phyloP scores from a whole-genome alignment of 2,888 invertebrate species.

The Omphaloscelis lunosa region DNA sequence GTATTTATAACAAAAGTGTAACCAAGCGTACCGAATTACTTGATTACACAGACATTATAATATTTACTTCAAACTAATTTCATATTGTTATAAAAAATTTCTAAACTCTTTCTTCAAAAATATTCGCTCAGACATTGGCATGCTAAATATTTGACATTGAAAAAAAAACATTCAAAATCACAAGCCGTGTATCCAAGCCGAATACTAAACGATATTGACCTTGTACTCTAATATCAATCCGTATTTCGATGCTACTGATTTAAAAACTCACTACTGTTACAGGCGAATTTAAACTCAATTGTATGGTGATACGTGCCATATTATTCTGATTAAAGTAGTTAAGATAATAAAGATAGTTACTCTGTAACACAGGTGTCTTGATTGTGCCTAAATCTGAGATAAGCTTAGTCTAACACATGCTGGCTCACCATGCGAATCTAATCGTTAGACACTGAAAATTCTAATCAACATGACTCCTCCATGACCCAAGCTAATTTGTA shows the following conservation, averaged over 20 bases:
- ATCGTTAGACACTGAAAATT: background rate
- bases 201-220: constrained; percentile 33
- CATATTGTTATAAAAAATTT: background rate
- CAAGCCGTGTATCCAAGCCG: background rate
- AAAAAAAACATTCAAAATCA: background rate
- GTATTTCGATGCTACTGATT: constrained; percentile 25
- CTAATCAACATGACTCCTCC: background rate
- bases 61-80: too few species aligned
- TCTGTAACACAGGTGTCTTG: constrained; percentile 41
- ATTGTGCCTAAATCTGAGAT: constrained; percentile 35
- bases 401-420: constrained; percentile 3
- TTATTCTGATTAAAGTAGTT: background rate
- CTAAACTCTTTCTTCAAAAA: background rate
- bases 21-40: background rate
- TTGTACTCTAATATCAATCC: constrained; percentile 50
- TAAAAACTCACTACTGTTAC: background rate
- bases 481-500: background rate
- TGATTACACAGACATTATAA: background rate
- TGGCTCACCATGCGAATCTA: constrained; percentile 2
- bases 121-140: background rate
- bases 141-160: background rate
- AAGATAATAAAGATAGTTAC: constrained; percentile 13
- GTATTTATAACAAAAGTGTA: background rate
- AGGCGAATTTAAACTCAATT: constrained; percentile 13
- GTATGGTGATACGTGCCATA: accelerated